These are phyloP conservation scores for Ornithoptera priamus DNA, from an alignment of 2,888 invertebrate species.

Conservation along the genomic window DNA sequence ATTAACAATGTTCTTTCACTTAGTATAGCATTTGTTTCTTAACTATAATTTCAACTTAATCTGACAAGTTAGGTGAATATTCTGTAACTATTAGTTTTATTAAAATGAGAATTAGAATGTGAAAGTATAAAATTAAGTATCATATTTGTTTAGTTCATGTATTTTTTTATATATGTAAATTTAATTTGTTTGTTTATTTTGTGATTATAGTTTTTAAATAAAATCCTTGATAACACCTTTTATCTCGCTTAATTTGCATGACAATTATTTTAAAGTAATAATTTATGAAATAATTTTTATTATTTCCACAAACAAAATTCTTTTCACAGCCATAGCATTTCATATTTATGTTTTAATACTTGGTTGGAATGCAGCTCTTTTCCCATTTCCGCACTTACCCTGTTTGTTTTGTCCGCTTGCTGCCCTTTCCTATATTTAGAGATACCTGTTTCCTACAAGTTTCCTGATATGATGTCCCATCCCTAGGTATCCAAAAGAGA, in stretches of 20 bases:
- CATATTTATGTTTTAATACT: conserved; percentile 60
- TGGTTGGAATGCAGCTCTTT: conserved; percentile 74
- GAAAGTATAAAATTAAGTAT: too few relatives aligned
- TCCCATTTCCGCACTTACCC: conserved; percentile 41
- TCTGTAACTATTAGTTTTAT: too few relatives aligned
- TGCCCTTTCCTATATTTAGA: conserved; percentile 34
- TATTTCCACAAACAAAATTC: background rate
- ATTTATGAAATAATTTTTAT: too few relatives aligned
- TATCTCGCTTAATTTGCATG: too few relatives aligned
- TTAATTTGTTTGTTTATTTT: background rate
- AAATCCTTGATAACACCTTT: background rate
- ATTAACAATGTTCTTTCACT: too few relatives aligned
- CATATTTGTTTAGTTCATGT: too few relatives aligned
- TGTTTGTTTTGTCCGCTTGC: conserved; percentile 40
- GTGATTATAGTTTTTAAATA: background rate
- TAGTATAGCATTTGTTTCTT: too few relatives aligned
- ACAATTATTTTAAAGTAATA: too few relatives aligned
- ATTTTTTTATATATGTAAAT: too few relatives aligned
- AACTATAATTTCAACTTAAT: too few relatives aligned
- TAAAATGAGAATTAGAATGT: too few relatives aligned
- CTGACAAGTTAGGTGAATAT: too few relatives aligned
- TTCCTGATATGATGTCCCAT: conserved; percentile 50
- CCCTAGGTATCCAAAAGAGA: conserved; percentile 82
- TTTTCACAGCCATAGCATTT: conserved; percentile 24
- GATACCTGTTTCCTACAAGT: conserved; percentile 30